Evolutionary conservation across 2,888 invertebrate genomes (phyloP).

Genomic region (Blomia tropicalis): DNA sequence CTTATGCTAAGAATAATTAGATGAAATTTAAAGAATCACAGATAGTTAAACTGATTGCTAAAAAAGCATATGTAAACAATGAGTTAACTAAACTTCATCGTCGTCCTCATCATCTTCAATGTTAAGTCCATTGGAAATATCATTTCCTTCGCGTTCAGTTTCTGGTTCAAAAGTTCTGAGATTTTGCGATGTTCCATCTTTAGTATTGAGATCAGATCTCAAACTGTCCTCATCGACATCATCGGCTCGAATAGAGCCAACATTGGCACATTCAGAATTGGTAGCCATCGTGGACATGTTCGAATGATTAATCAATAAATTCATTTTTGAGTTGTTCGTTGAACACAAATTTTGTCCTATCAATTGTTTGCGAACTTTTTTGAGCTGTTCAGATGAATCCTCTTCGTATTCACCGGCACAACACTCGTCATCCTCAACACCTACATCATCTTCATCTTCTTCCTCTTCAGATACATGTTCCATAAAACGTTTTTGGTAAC

Average conservation of each 20-base stretch:
- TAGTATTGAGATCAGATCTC: background rate
- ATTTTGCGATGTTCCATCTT: background rate
- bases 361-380: background rate
- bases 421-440: background rate
- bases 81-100: conserved; percentile 5
- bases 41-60: background rate
- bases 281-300: conserved; percentile 3
- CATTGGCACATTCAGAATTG: conserved; percentile 9
- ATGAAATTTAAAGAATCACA: conserved; percentile 12
- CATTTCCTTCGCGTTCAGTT: background rate
- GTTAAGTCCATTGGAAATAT: background rate
- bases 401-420: background rate
- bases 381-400: conserved; percentile 4
- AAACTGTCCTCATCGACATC: conserved; percentile 8
- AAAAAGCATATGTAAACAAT: background rate
- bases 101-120: conserved; percentile 8
- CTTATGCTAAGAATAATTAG: too few species aligned
- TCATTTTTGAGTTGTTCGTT: background rate
- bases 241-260: background rate
- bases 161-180: background rate
- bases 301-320: background rate
- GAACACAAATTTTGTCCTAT: background rate
- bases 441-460: conserved; percentile 6
- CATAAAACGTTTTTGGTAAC: conserved; percentile 8
- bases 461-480: background rate